Base-by-base conservation (phyloP, 2,113 vertebrate genomes). In the Otocyon megalotis region DNA sequence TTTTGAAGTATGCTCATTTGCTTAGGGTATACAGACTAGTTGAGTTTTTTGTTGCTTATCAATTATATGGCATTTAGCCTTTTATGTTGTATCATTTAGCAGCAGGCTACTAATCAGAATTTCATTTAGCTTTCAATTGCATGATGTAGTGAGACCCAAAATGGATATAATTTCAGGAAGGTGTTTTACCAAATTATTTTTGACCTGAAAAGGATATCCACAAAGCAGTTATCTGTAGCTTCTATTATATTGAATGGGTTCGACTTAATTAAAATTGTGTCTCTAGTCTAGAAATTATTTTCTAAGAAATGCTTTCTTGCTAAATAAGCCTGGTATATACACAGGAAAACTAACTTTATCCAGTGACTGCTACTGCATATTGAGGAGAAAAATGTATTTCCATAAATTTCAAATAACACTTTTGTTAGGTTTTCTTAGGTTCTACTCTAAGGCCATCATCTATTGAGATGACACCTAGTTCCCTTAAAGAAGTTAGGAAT, bases 251-350 rank as follows among this genome's bases (percentile, higher is more conserved):
- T 30, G 81, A 91, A 95, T 96, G 88, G 60, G n/a, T 97, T 97
- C 77, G 88, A 95, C 72, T 96, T 95, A 98, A 95, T 98, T 97
- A 97, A 96, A 95, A 96, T 90, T 96, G 69, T 97, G 88, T 96
- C 88, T 93, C 30, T 83, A 93, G 65, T 56, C 22, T 79, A 97
- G 97, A 97, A 97, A 97, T 96, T 90, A 96, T 96, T 96, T 97
- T 94, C 65, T 85, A 96, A 95, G 94, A 95, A 93, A 90, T 87
- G 43, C 9, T 88, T 96, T 91, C 86, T 97, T 82, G 79, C 71
- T 95, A 92, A 97, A 87, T 95, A 93, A 97, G 80, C 92, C 43
- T 48, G 62, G 87, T 93, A 24, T 28, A 35, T 43, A 53, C 62
- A 95, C 32, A 90, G n/a, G 60, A 54, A 77, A 90, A 90, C 63